Evolutionary conservation across 1,140 invertebrate species (phyloP).

Genomic region (Euura saliciscinereae): DNA sequence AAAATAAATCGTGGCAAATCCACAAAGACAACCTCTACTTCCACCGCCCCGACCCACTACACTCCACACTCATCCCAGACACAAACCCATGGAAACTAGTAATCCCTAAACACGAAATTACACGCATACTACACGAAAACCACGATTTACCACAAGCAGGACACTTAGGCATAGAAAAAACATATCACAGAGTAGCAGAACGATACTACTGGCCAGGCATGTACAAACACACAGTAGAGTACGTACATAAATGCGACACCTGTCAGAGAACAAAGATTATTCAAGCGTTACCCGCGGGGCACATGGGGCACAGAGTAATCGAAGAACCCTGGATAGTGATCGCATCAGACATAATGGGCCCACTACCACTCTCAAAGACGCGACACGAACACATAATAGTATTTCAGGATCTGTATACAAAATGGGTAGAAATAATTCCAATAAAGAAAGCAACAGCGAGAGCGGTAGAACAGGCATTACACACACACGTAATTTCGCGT

Average conservation of each 20-base stretch:
- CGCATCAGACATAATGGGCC: slow-evolving; percentile 17
- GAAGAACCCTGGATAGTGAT: slow-evolving; percentile 9
- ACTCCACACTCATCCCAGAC: too few species aligned
- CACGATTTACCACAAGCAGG: slow-evolving; percentile 15
- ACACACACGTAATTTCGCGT: slow-evolving; percentile 18
- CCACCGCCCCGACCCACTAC: not conserved
- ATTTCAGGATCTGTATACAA: slow-evolving; percentile 24
- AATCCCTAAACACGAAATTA: not conserved
- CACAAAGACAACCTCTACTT: not conserved
- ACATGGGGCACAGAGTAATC: slow-evolving; percentile 4
- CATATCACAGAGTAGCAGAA: slow-evolving; percentile 11
- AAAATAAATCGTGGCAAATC: not conserved
- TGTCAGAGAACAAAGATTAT: slow-evolving; percentile 17
- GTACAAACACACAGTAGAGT: not conserved
- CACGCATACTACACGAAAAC: not conserved
- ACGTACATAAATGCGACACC: slow-evolving; percentile 12
- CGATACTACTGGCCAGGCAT: slow-evolving; percentile 14
- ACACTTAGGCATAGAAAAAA: slow-evolving; percentile 19
- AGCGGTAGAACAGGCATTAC: too few species aligned
- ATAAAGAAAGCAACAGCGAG: slow-evolving; percentile 9
- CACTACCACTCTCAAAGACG: slow-evolving; percentile 16
- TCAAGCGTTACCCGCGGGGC: slow-evolving; percentile 8
- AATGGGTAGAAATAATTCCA: slow-evolving; percentile 21
- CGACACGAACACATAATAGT: slow-evolving; percentile 19
- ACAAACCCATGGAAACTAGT: slow-evolving; percentile 10